Evolutionary conservation across 2,888 invertebrate species (phyloP).

Genomic region (Oligia latruncula): DNA sequence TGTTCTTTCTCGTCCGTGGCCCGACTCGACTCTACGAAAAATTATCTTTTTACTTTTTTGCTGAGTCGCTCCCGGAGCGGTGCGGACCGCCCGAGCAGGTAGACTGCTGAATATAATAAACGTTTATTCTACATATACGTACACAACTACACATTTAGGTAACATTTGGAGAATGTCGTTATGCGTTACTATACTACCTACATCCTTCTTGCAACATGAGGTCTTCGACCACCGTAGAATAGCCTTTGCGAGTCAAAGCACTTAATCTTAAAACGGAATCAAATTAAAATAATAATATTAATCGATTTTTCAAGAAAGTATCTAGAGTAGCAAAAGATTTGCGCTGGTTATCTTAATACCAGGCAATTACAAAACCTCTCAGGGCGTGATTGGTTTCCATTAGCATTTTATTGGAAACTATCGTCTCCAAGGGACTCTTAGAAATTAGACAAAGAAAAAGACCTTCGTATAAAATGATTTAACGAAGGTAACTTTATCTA

Average conservation of each 20-base stretch:
- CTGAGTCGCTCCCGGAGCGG: slow-evolving; percentile 81
- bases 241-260: slow-evolving; percentile 31
- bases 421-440: slow-evolving; percentile 37
- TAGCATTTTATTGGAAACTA: slow-evolving; percentile 67
- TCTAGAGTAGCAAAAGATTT: slow-evolving; percentile 45
- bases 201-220: slow-evolving; percentile 23
- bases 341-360: slow-evolving; percentile 46
- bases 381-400: slow-evolving; percentile 58
- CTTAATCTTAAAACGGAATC: slow-evolving; percentile 28
- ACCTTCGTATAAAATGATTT: slow-evolving; percentile 32
- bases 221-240: slow-evolving; percentile 31
- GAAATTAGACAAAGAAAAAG: slow-evolving; percentile 45
- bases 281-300: slow-evolving; percentile 42
- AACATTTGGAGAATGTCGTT: slow-evolving; percentile 66
- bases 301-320: slow-evolving; percentile 41
- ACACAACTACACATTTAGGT: slow-evolving; percentile 59
- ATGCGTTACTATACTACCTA: slow-evolving; percentile 38
- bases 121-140: slow-evolving; percentile 71
- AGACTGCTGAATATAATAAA: slow-evolving; percentile 83
- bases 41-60: slow-evolving; percentile 88
- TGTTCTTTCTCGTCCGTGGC: slow-evolving; percentile 85
- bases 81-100: slow-evolving; percentile 83
- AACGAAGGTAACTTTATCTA: slow-evolving; percentile 12
- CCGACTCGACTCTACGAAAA: slow-evolving; percentile 85
- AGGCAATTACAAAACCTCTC: slow-evolving; percentile 58